A percentile compares a stretch with the other conserved stretches of the same genome.
These are phyloP conservation scores for Manduca sexta DNA, from an alignment of 1,140 invertebrate species.

Conservation along the genomic window DNA sequence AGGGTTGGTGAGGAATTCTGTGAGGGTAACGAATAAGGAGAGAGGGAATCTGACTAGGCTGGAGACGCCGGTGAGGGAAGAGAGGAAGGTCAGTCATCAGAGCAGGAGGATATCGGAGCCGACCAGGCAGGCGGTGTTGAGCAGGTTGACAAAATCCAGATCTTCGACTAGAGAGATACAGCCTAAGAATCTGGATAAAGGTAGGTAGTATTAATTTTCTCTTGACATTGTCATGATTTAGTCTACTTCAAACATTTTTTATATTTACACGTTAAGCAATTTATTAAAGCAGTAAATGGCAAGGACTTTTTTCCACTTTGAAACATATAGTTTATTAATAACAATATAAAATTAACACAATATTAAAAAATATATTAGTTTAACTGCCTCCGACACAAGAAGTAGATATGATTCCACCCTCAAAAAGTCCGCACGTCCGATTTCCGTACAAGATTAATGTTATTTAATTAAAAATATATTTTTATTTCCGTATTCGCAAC, in stretches of 20 bases:
- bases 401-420: too few relatives aligned
- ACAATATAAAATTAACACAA: too few relatives aligned
- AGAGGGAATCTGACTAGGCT: slow-evolving; percentile 36
- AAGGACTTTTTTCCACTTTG: too few relatives aligned
- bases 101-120: slow-evolving; percentile 58
- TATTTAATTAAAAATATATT: too few relatives aligned
- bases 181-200: slow-evolving; percentile 61
- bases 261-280: too few relatives aligned
- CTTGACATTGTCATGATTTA: neutral
- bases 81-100: slow-evolving; percentile 45
- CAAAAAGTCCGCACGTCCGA: too few relatives aligned
- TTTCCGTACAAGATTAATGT: too few relatives aligned
- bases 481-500: too few relatives aligned
- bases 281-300: too few relatives aligned
- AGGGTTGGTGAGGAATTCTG: slow-evolving; percentile 56
- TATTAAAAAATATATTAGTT: too few relatives aligned
- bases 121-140: slow-evolving; percentile 49
- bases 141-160: slow-evolving; percentile 62
- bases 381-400: too few relatives aligned
- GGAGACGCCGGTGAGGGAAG: slow-evolving; percentile 45
- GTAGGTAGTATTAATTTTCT: slow-evolving; percentile 21
- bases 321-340: too few relatives aligned
- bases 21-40: slow-evolving; percentile 51
- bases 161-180: slow-evolving; percentile 65
- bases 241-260: neutral